A percentile compares a stretch with the other conserved stretches of the same genome.
Conservation (phyloP, 2,888 invertebrate genomes). For the Phalangium opilio region DNA sequence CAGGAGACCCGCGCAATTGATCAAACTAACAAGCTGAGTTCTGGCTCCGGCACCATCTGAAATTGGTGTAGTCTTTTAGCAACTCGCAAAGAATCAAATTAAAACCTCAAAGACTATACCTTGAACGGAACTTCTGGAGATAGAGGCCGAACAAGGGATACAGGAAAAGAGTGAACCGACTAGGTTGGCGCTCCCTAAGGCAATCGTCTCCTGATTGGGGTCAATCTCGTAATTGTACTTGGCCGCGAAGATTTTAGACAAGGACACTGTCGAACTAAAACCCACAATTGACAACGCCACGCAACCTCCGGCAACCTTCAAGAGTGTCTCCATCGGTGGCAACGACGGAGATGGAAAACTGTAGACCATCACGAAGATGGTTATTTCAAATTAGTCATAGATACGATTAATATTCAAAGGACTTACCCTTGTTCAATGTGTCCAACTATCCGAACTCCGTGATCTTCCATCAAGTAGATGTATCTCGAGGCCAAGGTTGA, state of each 20-base stretch:
- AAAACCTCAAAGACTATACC: too few species aligned
- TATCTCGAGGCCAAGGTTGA: too few species aligned
- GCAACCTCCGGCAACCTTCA: constrained; percentile 7
- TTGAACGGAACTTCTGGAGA: constrained; percentile 48
- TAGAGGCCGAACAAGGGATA: constrained; percentile 33
- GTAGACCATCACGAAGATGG: too few species aligned
- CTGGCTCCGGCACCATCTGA: constrained; percentile 61
- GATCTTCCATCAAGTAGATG: too few species aligned
- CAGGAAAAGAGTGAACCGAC: constrained; percentile 34
- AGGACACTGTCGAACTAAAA: constrained; percentile 53
- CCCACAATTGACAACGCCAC: constrained; percentile 36
- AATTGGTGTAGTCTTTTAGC: too few species aligned
- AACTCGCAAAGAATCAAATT: too few species aligned
- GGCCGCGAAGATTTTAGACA: constrained; percentile 55
- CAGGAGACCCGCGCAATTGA: constrained; percentile 58
- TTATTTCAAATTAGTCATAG: too few species aligned
- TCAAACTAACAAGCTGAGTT: constrained; percentile 56
- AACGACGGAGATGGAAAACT: constrained; percentile 3
- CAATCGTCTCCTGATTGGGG: constrained; percentile 43
- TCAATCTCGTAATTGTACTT: constrained; percentile 51
- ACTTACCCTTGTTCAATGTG: too few species aligned
- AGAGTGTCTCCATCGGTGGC: constrained; percentile 4
- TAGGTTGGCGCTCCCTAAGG: constrained; percentile 26
- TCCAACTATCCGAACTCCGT: too few species aligned
- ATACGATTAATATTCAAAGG: too few species aligned